These are phyloP conservation scores for Napeogenes sylphis DNA, from an alignment of 2,888 invertebrate genomes.

Conservation along the genomic window DNA sequence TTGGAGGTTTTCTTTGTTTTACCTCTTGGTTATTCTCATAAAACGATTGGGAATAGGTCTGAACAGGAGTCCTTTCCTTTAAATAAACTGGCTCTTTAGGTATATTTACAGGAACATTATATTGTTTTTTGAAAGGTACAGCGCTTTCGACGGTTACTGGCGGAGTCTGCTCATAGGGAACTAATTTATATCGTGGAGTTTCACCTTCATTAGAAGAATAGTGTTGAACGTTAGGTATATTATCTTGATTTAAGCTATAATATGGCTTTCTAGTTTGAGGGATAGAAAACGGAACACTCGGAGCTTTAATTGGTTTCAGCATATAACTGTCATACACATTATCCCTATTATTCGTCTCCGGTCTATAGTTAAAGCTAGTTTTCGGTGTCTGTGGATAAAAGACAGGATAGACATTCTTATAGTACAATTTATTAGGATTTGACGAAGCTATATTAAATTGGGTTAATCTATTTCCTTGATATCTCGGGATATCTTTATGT, in stretches of 20 bases:
- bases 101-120: slow-evolving; percentile 42
- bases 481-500: slow-evolving; percentile 61
- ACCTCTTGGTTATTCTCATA: slow-evolving; percentile 49
- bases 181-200: slow-evolving; percentile 61
- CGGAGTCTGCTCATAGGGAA: slow-evolving; percentile 73
- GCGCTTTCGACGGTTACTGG: slow-evolving; percentile 50
- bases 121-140: slow-evolving; percentile 44
- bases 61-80: slow-evolving; percentile 54
- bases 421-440: slow-evolving; percentile 64
- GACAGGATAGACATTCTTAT: slow-evolving; percentile 53
- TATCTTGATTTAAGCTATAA: slow-evolving; percentile 51
- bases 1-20: slow-evolving; percentile 40
- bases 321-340: slow-evolving; percentile 47
- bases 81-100: slow-evolving; percentile 55
- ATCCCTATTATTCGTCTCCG: slow-evolving; percentile 43
- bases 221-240: slow-evolving; percentile 54
- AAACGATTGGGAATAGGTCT: slow-evolving; percentile 40
- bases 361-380: slow-evolving; percentile 49
- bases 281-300: slow-evolving; percentile 40
- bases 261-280: slow-evolving; percentile 52
- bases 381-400: slow-evolving; percentile 46
- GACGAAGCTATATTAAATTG: slow-evolving; percentile 70
- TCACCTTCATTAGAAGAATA: slow-evolving; percentile 61
- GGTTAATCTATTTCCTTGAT: slow-evolving; percentile 68
- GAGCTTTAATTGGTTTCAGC: slow-evolving; percentile 50